phyloP scores from a whole-genome alignment of 2,113 vertebrate species.

The Entelurus aequoreus region DNA sequence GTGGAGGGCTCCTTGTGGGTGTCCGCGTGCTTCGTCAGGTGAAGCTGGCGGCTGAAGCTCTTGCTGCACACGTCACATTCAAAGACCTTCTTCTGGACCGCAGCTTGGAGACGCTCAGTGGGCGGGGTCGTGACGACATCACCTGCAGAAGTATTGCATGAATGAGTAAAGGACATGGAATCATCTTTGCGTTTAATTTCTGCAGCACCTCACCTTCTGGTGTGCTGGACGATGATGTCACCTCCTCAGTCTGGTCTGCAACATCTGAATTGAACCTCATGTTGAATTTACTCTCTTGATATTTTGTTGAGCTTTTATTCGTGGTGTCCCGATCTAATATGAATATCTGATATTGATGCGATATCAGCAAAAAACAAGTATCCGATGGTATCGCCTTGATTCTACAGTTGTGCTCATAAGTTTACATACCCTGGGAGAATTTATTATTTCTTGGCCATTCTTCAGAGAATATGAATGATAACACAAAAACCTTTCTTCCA shows the following conservation, averaged over 20 bases:
- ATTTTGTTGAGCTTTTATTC: too few relatives aligned
- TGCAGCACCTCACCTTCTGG: constrained; percentile 17
- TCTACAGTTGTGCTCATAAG: too few relatives aligned
- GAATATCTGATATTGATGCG: too few relatives aligned
- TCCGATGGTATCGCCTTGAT: too few relatives aligned
- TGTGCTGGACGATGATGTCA: neutral
- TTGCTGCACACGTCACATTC: constrained; percentile 55
- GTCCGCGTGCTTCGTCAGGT: constrained; percentile 52
- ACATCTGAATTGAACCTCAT: constrained; percentile 8
- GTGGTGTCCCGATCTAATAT: too few relatives aligned
- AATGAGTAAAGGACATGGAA: neutral
- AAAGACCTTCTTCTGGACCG: constrained; percentile 22
- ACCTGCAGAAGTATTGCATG: neutral
- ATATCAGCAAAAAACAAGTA: too few relatives aligned
- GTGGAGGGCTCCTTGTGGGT: constrained; percentile 38
- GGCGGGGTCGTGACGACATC: neutral
- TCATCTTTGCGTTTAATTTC: neutral
- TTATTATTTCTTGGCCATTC: too few relatives aligned
- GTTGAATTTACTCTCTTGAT: too few relatives aligned
- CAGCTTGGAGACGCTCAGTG: neutral
- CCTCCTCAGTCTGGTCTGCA: neutral
- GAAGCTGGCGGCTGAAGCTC: constrained; percentile 47
- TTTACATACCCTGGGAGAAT: too few relatives aligned
- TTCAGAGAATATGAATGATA: too few relatives aligned
- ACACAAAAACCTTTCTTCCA: too few relatives aligned